phyloP scores from a whole-genome alignment of 1,140 invertebrate genomes.

The Helicoverpa zea region DNA sequence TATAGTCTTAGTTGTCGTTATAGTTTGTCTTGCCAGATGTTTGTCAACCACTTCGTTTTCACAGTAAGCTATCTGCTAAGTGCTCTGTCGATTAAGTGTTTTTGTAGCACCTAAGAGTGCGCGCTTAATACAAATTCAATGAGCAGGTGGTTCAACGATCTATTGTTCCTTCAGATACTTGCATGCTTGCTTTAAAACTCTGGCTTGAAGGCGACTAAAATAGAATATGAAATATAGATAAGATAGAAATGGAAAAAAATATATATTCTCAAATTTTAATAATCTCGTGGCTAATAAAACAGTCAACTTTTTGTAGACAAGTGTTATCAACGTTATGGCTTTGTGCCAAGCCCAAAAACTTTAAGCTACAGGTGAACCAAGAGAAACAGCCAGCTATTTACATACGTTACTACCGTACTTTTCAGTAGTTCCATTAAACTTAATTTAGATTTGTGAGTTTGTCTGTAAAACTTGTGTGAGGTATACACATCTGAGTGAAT shows the following conservation, averaged over 20 bases:
- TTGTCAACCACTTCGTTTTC: too few relatives aligned
- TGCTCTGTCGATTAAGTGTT: slow-evolving; percentile 6
- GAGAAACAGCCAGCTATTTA: slow-evolving; percentile 20
- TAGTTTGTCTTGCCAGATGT: too few relatives aligned
- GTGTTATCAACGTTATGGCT: too few relatives aligned
- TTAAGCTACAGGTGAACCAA: not conserved
- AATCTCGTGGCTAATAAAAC: too few relatives aligned
- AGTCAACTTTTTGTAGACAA: too few relatives aligned
- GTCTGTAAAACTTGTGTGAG: not conserved
- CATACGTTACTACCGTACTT: slow-evolving; percentile 32
- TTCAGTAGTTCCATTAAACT: slow-evolving; percentile 5
- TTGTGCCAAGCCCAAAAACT: not conserved
- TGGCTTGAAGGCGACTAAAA: too few relatives aligned
- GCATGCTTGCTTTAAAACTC: too few relatives aligned
- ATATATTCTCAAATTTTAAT: too few relatives aligned
- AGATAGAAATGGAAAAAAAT: too few relatives aligned
- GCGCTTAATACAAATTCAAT: not conserved
- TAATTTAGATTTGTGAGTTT: not conserved
- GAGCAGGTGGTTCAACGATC: not conserved
- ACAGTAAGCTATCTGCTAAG: not conserved
- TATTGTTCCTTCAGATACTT: not conserved
- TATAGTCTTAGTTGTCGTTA: not conserved
- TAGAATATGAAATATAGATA: too few relatives aligned
- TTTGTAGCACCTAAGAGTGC: not conserved
- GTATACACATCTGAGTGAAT: not conserved